These are phyloP conservation scores for Elysia chlorotica DNA, from an alignment of 1,140 invertebrate species.

Conservation along the genomic window DNA sequence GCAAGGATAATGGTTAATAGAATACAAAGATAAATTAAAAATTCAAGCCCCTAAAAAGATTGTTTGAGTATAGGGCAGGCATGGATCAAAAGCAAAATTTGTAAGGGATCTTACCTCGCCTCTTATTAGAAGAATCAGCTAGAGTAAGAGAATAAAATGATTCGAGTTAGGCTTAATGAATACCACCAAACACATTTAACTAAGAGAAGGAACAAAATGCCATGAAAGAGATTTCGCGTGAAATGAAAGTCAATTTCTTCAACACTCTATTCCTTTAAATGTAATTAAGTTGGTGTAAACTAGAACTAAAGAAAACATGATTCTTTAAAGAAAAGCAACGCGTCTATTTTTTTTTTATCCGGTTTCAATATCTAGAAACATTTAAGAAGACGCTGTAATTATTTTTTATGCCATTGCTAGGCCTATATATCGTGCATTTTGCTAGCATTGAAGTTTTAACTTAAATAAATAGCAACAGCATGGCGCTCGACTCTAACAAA, in stretches of 20 bases:
- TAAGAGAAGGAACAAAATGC: neutral
- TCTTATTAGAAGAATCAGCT: conserved; percentile 11
- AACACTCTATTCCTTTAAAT: neutral
- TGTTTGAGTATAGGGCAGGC: too few relatives aligned
- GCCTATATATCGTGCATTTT: too few relatives aligned
- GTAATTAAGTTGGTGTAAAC: neutral
- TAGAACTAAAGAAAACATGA: neutral
- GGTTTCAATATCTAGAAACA: too few relatives aligned
- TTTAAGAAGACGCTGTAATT: too few relatives aligned
- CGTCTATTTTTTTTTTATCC: too few relatives aligned
- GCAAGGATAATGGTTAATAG: neutral
- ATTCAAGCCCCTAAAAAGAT: too few relatives aligned
- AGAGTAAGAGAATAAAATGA: neutral
- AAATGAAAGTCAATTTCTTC: neutral
- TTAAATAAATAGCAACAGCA: too few relatives aligned
- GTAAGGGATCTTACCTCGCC: conserved; percentile 2
- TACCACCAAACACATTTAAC: neutral
- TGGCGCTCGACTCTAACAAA: too few relatives aligned
- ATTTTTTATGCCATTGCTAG: too few relatives aligned
- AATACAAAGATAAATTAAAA: too few relatives aligned
- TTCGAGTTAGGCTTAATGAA: neutral
- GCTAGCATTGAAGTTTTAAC: too few relatives aligned
- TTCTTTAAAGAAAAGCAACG: too few relatives aligned
- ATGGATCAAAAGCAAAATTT: neutral
- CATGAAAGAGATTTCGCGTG: neutral